Conservation (phyloP, 2,797 vertebrate species). For the Sebastes alutus region DNA sequence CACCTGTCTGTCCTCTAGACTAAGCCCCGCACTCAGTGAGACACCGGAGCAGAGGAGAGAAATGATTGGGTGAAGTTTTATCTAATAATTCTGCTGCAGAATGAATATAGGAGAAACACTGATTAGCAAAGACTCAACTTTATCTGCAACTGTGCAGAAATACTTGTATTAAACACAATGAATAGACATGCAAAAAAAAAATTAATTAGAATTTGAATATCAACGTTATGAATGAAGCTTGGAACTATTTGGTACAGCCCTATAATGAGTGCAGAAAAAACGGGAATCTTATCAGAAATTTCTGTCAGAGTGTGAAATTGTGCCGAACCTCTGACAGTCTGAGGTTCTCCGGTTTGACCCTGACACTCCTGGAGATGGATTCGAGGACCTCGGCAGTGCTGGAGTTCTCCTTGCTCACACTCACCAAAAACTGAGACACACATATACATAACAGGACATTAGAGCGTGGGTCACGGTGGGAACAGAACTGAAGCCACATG, state of each 20-base stretch:
- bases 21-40: not conserved
- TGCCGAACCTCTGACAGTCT: conserved; percentile 89
- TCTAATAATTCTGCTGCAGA: not conserved
- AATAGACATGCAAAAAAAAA: not conserved
- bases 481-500: not conserved
- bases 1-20: not conserved
- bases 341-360: conserved; percentile 93
- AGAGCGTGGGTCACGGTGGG: accelerated
- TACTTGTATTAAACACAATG: not conserved
- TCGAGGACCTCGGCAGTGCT: conserved; percentile 93
- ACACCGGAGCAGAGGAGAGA: not conserved
- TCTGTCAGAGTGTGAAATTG: not conserved
- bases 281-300: not conserved
- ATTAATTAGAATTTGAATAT: not conserved
- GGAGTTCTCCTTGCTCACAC: conserved; percentile 97
- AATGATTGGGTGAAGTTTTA: not conserved
- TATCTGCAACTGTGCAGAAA: not conserved
- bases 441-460: not conserved
- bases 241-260: not conserved
- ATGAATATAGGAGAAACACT: not conserved
- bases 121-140: not conserved
- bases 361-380: conserved; percentile 89
- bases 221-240: not conserved
- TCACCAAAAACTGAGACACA: conserved; percentile 90
- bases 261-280: not conserved